Evolutionary conservation across 2,888 invertebrate species (phyloP).

Genomic region (Poecilobothrus nobilitatus): DNA sequence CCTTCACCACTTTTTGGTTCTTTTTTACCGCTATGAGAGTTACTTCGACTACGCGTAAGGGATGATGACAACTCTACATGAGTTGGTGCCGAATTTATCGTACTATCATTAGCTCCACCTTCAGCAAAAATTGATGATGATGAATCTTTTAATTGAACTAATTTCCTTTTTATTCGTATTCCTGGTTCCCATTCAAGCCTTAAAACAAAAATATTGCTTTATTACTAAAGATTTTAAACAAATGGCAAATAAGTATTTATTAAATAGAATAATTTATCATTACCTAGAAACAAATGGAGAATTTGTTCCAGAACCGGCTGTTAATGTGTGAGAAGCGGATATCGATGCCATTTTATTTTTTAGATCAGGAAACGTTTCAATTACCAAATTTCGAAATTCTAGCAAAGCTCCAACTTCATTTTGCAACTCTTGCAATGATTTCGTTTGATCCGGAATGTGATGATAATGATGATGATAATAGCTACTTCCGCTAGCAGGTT

Average conservation of each 20-base stretch:
- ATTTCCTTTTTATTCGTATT: conserved; percentile 61
- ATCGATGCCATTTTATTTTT: conserved; percentile 75
- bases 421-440: conserved; percentile 85
- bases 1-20: conserved; percentile 54
- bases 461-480: conserved; percentile 63
- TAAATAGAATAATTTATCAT: conserved; percentile 5
- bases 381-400: conserved; percentile 88
- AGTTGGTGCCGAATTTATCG: neutral
- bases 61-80: conserved; percentile 35
- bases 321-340: conserved; percentile 46
- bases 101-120: conserved; percentile 15
- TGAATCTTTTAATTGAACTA: conserved; percentile 41
- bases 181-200: conserved; percentile 74
- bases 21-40: conserved; percentile 53
- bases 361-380: conserved; percentile 87
- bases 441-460: conserved; percentile 78
- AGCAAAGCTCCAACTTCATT: conserved; percentile 86
- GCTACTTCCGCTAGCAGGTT: conserved; percentile 48
- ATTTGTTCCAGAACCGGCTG: conserved; percentile 37
- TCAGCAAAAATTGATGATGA: conserved; percentile 29
- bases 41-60: conserved; percentile 56
- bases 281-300: conserved; percentile 41
- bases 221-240: neutral
- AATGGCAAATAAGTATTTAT: neutral
- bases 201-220: conserved; percentile 9